A percentile compares a stretch with the other conserved stretches of the same genome.
Conservation (phyloP, 2,888 invertebrate species). For the Lamellibrachia columna region DNA sequence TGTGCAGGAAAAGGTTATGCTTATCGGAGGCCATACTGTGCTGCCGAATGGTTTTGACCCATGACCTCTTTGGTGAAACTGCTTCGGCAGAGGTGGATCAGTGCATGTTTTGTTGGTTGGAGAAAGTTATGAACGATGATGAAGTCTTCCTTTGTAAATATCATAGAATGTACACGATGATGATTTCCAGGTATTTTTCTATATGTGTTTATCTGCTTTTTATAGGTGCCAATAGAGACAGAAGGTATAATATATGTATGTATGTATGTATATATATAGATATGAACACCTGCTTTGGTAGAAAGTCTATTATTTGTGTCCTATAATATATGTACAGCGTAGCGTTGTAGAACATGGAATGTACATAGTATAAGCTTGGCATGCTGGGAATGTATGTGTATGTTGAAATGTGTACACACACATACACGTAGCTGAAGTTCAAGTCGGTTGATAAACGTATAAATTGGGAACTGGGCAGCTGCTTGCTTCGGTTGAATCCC, state of each 20-base stretch:
- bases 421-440: neutral
- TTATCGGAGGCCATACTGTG: neutral
- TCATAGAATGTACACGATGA: slow-evolving; percentile 4
- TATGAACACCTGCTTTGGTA: slow-evolving; percentile 3
- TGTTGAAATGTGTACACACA: slow-evolving; percentile 16
- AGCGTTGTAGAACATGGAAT: neutral
- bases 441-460: neutral
- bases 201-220: slow-evolving; percentile 7
- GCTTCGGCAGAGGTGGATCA: neutral
- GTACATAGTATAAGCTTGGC: neutral
- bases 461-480: neutral
- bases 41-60: neutral
- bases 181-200: slow-evolving; percentile 16
- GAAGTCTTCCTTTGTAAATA: slow-evolving; percentile 16
- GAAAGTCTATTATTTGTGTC: neutral
- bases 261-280: slow-evolving; percentile 7
- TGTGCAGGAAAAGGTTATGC: slow-evolving; percentile 1
- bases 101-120: slow-evolving; percentile 6
- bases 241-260: slow-evolving; percentile 16
- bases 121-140: neutral
- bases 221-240: neutral
- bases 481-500: neutral
- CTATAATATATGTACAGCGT: slow-evolving; percentile 16
- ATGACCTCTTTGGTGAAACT: neutral
- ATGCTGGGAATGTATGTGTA: neutral